Conservation (phyloP, 2,113 vertebrate species). For the Atrichornis clamosus region DNA sequence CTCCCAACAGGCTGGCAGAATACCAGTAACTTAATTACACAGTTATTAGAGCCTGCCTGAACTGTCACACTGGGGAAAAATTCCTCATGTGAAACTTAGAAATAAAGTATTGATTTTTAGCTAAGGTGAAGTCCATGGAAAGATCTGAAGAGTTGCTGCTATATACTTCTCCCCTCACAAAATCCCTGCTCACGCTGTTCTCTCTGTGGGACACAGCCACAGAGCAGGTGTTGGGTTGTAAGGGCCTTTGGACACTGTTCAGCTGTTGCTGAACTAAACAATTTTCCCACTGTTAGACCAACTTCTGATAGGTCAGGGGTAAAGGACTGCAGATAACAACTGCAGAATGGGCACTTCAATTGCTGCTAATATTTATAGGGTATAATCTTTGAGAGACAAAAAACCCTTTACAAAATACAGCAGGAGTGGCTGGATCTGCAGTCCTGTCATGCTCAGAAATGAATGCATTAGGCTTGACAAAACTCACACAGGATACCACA, state of each 20-base stretch:
- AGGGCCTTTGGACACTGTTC: neutral
- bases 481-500: neutral
- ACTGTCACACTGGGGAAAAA: neutral
- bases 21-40: neutral
- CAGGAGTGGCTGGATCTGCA: neutral
- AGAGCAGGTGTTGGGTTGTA: neutral
- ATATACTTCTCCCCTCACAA: neutral
- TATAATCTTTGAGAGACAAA: neutral
- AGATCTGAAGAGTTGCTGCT: neutral
- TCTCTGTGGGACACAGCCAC: neutral
- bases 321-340: neutral
- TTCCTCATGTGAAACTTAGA: neutral
- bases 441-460: neutral
- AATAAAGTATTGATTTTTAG: neutral
- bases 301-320: neutral
- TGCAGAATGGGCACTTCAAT: neutral
- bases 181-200: neutral
- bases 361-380: neutral
- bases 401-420: rapidly evolving
- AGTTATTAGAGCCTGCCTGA: neutral
- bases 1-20: neutral
- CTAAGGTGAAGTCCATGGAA: neutral
- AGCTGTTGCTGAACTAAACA: neutral
- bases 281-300: neutral
- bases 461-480: rapidly evolving